phyloP scores from a whole-genome alignment of 2,888 invertebrate genomes.

The Ennomos quercinarius region DNA sequence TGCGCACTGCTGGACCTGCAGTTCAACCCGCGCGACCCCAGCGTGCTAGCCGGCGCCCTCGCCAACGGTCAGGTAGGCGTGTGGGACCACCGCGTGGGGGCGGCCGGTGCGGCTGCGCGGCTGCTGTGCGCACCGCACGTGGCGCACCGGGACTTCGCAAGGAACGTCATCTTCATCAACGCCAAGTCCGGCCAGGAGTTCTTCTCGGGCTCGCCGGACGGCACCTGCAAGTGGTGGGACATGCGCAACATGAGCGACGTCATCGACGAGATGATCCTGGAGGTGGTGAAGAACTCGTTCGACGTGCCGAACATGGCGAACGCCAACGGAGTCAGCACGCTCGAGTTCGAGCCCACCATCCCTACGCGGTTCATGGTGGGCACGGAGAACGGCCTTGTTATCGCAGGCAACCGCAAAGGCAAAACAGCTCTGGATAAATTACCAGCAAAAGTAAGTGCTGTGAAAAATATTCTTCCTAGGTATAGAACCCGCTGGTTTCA shows the following conservation, averaged over 20 bases:
- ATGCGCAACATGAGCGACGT: slow-evolving; percentile 87
- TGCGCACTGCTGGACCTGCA: slow-evolving; percentile 91
- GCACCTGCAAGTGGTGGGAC: slow-evolving; percentile 94
- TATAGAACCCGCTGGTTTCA: no score
- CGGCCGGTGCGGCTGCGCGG: slow-evolving; percentile 89
- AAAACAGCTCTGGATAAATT: slow-evolving; percentile 88
- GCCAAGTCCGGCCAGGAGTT: slow-evolving; percentile 97
- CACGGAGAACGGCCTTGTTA: slow-evolving; percentile 87
- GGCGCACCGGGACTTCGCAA: slow-evolving; percentile 94
- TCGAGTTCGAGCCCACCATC: slow-evolving; percentile 90
- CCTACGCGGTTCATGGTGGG: slow-evolving; percentile 91
- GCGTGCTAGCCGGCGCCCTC: slow-evolving; percentile 88
- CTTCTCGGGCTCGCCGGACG: slow-evolving; percentile 96
- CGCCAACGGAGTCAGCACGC: slow-evolving; percentile 85
- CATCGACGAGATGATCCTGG: slow-evolving; percentile 87
- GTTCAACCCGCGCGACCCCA: slow-evolving; percentile 93
- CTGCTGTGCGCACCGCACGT: slow-evolving; percentile 91
- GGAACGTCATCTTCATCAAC: slow-evolving; percentile 94
- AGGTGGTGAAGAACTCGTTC: slow-evolving; percentile 82
- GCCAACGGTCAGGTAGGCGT: slow-evolving; percentile 87
- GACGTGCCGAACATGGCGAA: slow-evolving; percentile 82
- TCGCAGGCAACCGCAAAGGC: slow-evolving; percentile 90
- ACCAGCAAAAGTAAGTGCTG: slow-evolving; percentile 77
- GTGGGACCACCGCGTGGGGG: slow-evolving; percentile 93
- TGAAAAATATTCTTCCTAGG: no score